Base-by-base conservation (phyloP, 2,113 vertebrate species). In the Cephalopterus ornatus region DNA sequence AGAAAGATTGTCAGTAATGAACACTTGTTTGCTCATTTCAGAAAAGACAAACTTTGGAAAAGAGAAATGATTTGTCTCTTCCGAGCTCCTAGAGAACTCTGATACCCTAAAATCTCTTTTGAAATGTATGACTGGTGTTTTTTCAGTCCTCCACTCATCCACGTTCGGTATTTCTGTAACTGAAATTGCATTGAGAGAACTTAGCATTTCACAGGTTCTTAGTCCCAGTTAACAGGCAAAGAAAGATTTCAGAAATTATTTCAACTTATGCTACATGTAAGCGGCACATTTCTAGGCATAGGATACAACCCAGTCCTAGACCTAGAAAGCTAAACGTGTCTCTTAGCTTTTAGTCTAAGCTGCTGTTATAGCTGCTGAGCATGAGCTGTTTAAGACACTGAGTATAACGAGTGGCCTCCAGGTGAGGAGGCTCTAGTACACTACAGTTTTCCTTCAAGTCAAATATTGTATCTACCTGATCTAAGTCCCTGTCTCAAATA, bases 391-490 rank as follows among this genome's bases (percentile, higher is more conserved):
- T 59, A 66, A 81, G 53, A 41, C 7, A 46, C 17, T 6, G 32
- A 77, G 4, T 32, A 28, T 33, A 76, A 35, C 8, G 42, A 11
- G 27, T 50, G 46, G 4, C 33, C 10, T 77, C 12, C 27, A 89
- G 42, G 35, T 0, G 0, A 42, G 47, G 9, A 42, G 47, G 9
- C 1, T 59, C 28, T 65, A 44, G 14, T 8, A 17, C 5, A 24
- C 8, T 28, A 42, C 15, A n/a, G 3, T 27, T 84, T 23, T 28
- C 2, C 14, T 73, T 18, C 20, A 49, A 44, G 22, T 33, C 0
- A 4, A 39, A 26, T 81, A 27, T 19, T 79, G 2, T 39, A 21
- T 32, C 41, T 32, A n/a, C 5, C 24, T 53, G 17, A 62, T 24
- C 12, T 24, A 65, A 61, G 17, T 27, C 9, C 11, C 27, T 52